A percentile compares a stretch with the other conserved stretches of the same genome.
Evolutionary conservation across 2,797 vertebrate species (phyloP).

Genomic region (Gephyroberyx darwinii): DNA sequence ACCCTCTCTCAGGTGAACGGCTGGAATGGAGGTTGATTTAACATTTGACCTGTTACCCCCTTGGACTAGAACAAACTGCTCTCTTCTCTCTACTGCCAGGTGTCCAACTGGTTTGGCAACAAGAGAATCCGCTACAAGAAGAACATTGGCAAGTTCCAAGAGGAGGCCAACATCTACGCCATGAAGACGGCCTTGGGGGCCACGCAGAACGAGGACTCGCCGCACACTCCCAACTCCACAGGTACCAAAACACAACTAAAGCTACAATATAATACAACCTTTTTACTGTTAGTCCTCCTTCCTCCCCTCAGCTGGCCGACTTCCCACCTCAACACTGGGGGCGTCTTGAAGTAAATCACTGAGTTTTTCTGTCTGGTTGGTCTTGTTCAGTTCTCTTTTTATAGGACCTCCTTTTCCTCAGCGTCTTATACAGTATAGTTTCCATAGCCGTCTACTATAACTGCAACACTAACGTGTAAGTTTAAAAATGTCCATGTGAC

Average conservation of each 20-base stretch:
- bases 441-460: too few species aligned
- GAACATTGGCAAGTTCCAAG: conserved; percentile 99
- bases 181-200: conserved; percentile 98
- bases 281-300: too few species aligned
- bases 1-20: conserved; percentile 94
- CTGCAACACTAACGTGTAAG: not conserved
- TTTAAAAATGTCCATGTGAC: not conserved
- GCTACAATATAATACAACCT: not conserved
- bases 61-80: not conserved
- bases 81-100: conserved; percentile 78
- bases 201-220: conserved; percentile 94
- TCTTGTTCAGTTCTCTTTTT: not conserved
- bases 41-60: not conserved
- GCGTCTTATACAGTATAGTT: not conserved
- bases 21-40: too few species aligned
- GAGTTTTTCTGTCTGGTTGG: not conserved
- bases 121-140: conserved; percentile 99
- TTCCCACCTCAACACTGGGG: not conserved
- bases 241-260: conserved; percentile 55
- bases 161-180: conserved; percentile 99
- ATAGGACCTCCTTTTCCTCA: not conserved
- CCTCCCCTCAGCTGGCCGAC: not conserved
- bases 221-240: conserved; percentile 93
- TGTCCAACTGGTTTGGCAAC: conserved; percentile 99
- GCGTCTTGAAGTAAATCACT: too few species aligned